Base-by-base conservation (phyloP, 2,113 vertebrate genomes). In the Anarhynchus alexandrinus region DNA sequence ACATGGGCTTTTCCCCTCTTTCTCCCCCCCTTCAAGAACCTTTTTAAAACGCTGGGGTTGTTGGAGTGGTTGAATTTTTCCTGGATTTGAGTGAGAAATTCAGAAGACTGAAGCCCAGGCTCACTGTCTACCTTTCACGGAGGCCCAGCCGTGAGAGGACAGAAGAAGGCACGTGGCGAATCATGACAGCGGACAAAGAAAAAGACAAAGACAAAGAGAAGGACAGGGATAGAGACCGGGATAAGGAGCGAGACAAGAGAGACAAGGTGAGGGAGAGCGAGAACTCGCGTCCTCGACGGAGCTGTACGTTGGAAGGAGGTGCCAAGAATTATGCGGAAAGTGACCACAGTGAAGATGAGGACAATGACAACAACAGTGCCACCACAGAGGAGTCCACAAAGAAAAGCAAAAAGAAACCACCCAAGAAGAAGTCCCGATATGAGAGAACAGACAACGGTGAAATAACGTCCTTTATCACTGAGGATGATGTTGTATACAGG, bases 71-170 rank as follows among this genome's bases (percentile, higher is more conserved):
- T 97, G 98, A 99, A 99, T 99, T 99, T 99, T 99, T 98, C 99
- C 99, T 99, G 99, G 99, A 99, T 99, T 99, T 99, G 99, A 99
- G 98, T 99, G 98, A 98, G 99, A 99, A 99, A 99, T 99, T 99
- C 99, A 99, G 99, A 99, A 99, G 99, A 99, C 99, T 99, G 99
- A 99, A 99, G 99, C 99, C 99, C 99, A 99, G 99, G 99, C 99
- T 99, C 97, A 99, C 99, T 99, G 99, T 99, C 99, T 99, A 99
- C 99, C 99, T 99, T 99, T 99, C 99, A 99, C 99, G 99, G 99
- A 99, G 99, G 99, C 99, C 99, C 98, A 99, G 99, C 99, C 99
- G 99, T 99, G 99, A 99, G 99, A 99, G 99, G 99, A 99, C 99
- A 99, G 99, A 99, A 99, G 99, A 99, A 99, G 99, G 99, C 99